Evolutionary conservation across 2,888 invertebrate genomes (phyloP), one percentile per base, ranked within the genome.

Genomic region (Venusia cambrica): DNA sequence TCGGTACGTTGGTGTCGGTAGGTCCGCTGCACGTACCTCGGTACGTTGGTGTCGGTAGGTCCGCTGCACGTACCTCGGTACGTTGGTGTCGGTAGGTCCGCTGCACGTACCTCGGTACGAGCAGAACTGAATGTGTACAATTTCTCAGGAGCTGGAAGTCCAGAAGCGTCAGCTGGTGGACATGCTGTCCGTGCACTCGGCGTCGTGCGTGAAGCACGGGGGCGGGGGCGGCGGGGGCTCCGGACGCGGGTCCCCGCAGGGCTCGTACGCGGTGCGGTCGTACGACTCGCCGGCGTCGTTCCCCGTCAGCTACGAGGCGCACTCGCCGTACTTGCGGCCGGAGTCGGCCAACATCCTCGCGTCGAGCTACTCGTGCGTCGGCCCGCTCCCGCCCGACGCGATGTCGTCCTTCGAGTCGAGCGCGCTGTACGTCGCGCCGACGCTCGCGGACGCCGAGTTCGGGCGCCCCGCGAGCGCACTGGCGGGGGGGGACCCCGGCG

Each of bases 81-180:
- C n/a, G n/a, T n/a, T n/a, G n/a, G n/a, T n/a, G n/a, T n/a, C n/a
- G n/a, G n/a, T n/a, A n/a, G n/a, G n/a, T n/a, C n/a, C n/a, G n/a
- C n/a, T n/a, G n/a, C n/a, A n/a, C n/a, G n/a, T n/a, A n/a, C n/a
- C n/a, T n/a, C n/a, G n/a, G n/a, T n/a, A n/a, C n/a, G n/a, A n/a
- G n/a, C n/a, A n/a, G n/a, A n/a, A n/a, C n/a, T n/a, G n/a, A n/a
- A n/a, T 22, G 3, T 7, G 1, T n/a, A 24, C 14, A 22, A 28
- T 27, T 16, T 47, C 19, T 37, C 92, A 94, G 77, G 92, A 93
- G 58, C 83, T 96, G 61, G 94, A 95, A 79, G 92, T 90, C 31
- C 93, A 96, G 68, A 90, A 93, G 60, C 90, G 92, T 47, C 91
- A 92, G 62, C 85, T 97, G 38, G 89, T 93, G 57, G 94, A 95